Conservation (phyloP, 2,797 vertebrate genomes). For the Amniataba percoides region DNA sequence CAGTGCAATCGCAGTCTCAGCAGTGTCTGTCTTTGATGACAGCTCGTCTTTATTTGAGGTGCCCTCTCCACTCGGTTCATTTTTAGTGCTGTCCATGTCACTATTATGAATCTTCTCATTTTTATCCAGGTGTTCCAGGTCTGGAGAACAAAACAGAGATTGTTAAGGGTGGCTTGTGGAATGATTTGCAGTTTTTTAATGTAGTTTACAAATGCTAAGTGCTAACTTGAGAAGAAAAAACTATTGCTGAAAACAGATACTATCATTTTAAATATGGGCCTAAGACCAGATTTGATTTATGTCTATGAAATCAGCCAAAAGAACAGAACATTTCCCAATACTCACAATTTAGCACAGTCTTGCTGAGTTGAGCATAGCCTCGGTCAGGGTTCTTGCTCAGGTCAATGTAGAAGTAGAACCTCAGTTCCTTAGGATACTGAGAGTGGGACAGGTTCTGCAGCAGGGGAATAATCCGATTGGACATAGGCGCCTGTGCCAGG, state of each 20-base stretch:
- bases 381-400: constrained; percentile 71
- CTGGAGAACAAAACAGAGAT: constrained; percentile 61
- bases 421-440: constrained; percentile 88
- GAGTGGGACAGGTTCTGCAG: constrained; percentile 80
- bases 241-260: background rate
- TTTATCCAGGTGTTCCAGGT: constrained; percentile 63
- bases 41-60: constrained; percentile 13
- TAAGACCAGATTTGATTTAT: background rate
- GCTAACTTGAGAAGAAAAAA: background rate
- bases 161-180: background rate
- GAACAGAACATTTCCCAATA: constrained; percentile 19
- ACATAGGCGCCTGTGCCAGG: constrained; percentile 84
- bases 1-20: background rate
- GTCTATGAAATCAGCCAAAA: background rate
- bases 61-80: background rate
- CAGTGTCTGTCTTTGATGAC: background rate
- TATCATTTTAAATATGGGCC: background rate
- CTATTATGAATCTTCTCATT: constrained; percentile 30
- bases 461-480: constrained; percentile 88
- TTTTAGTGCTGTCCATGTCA: constrained; percentile 16
- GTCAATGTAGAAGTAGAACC: constrained; percentile 86
- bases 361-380: constrained; percentile 84
- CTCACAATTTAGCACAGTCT: constrained; percentile 88
- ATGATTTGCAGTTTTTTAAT: background rate
- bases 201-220: background rate